Percentiles rank a stretch among this genome's conserved stretches.
phyloP scores from a whole-genome alignment of 2,888 invertebrate species.

The Erebia ligea region DNA sequence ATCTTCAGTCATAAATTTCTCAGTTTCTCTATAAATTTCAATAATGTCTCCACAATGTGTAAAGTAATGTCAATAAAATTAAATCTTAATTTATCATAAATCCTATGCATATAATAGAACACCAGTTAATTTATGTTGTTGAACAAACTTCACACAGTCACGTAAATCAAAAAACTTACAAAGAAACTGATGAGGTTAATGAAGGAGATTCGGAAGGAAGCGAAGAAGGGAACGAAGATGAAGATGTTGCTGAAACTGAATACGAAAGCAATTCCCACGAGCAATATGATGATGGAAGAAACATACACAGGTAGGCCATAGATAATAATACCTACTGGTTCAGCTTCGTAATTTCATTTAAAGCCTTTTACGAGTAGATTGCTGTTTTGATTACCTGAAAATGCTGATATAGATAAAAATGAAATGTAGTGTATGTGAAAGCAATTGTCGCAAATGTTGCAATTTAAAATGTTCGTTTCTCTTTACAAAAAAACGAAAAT shows the following conservation, averaged over 20 bases:
- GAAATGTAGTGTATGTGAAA: too few relatives aligned
- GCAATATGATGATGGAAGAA: conserved; percentile 56
- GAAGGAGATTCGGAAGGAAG: conserved; percentile 47
- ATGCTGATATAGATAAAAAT: too few relatives aligned
- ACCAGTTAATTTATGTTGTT: neutral
- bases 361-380: neutral
- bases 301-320: conserved; percentile 54
- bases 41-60: neutral
- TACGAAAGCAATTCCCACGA: conserved; percentile 56
- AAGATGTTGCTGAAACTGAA: conserved; percentile 54
- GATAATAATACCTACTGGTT: neutral
- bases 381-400: too few relatives aligned
- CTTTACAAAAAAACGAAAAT: too few relatives aligned
- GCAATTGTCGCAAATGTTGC: too few relatives aligned
- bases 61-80: neutral
- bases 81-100: too few relatives aligned
- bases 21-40: neutral
- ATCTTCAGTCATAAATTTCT: neutral
- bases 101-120: neutral
- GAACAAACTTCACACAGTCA: conserved; percentile 43
- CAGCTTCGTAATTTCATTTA: neutral
- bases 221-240: conserved; percentile 46
- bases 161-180: conserved; percentile 37
- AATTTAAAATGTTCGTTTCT: too few relatives aligned
- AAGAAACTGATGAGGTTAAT: conserved; percentile 25